Base-by-base conservation (phyloP, 2,113 vertebrate species). In the Zosterops japonicus region DNA sequence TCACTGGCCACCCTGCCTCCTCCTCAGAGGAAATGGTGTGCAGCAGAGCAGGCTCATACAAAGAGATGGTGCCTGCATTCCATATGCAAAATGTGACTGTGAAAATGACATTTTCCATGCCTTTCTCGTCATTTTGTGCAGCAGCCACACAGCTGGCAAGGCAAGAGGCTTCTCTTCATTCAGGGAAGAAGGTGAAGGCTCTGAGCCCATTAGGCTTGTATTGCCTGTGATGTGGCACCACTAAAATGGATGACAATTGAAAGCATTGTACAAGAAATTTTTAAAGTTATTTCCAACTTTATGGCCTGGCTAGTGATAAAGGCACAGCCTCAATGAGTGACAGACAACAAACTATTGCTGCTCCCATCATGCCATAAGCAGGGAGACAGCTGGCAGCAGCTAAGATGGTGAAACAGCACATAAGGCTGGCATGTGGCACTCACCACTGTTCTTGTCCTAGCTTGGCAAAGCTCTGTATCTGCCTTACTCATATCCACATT, bases 1-100 rank as follows among this genome's bases (percentile, higher is more conserved):
- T 50, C 56, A 11, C 50, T 75, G 63, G 27, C 25, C 3, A 1
- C 56, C 67, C 60, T 83, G 59, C 65, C 86, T 92, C 4, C 25
- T 55, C 25, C 61, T 47, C 3, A 7, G 31, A 86, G 67, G 71
- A 65, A 92, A 87, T 2, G 0, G 35, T 0, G 0, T 7, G 28
- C 4, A 1, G 39, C 47, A 63, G 13, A 65, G 70, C 27, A 59
- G 41, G 49, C 44, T 87, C 2, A 0, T 65, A 20, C 57, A 47
- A 93, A 20, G 71, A n/a, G 44, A 25, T 1, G 2, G 14, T 59
- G 46, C 41, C 72, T 79, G 61, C 21, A 7, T 21, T 78, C 41
- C 24, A 18, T 8, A 20, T 4, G 3, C 56, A 78, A 39, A 74
- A 28, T 8, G 10, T 18, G 12, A 41, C 31, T 44, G 22, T 31